Conservation (phyloP, 2,888 invertebrate genomes). For the Ennomos erosarius region DNA sequence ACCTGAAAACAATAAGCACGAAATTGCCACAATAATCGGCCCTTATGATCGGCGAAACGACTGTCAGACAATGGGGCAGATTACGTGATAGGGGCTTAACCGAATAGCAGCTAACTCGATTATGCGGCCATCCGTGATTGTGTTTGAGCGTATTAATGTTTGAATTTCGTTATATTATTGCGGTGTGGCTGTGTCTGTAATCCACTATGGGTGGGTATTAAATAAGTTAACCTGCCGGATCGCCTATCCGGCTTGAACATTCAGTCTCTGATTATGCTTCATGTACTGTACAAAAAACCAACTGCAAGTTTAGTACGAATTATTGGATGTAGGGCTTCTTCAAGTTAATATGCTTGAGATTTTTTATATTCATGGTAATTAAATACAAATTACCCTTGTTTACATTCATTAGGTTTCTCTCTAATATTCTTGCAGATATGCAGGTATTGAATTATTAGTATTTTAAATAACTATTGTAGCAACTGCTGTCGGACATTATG, state of each 20-base stretch:
- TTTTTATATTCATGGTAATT: no score
- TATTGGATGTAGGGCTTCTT: no score
- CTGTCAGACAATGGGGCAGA: slow-evolving; percentile 81
- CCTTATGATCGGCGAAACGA: slow-evolving; percentile 73
- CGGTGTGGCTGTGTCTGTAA: slow-evolving; percentile 74
- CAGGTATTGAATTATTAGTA: no score
- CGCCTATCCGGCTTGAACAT: slow-evolving; percentile 13
- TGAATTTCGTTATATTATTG: slow-evolving; percentile 84
- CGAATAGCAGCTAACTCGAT: slow-evolving; percentile 84
- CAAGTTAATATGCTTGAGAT: no score
- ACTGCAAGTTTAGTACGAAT: no score
- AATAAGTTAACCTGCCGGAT: slow-evolving; percentile 49
- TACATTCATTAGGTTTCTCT: no score
- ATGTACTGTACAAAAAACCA: no score
- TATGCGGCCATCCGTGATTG: slow-evolving; percentile 84
- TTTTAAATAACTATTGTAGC: no score
- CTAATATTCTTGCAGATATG: no score
- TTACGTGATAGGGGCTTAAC: slow-evolving; percentile 82
- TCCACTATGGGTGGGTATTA: slow-evolving; percentile 78
- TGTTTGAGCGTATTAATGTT: slow-evolving; percentile 83
- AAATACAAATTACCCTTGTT: no score
- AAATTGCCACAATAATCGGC: slow-evolving; percentile 83
- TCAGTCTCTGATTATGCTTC: background rate
- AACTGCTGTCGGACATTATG: no score
- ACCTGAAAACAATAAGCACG: slow-evolving; percentile 82